phyloP scores from a whole-genome alignment of 2,888 invertebrate genomes.

The Hirudinaria manillensis region DNA sequence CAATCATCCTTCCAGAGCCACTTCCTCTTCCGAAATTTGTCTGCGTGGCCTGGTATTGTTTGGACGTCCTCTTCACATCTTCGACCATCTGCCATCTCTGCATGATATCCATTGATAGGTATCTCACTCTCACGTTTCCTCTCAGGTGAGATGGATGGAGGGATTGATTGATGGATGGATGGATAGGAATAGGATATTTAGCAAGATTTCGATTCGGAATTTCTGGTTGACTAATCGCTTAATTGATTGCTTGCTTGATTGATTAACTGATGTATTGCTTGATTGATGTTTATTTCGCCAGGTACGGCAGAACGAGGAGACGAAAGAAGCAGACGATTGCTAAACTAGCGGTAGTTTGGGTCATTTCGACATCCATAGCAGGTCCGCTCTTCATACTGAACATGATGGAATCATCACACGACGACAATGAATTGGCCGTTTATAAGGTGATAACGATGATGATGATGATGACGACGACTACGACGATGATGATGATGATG shows the following conservation, averaged over 20 bases:
- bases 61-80: conserved; percentile 44
- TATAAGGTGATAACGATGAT: conserved; percentile 4
- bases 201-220: no score
- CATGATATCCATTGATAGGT: conserved; percentile 44
- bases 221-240: no score
- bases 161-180: no score
- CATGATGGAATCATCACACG: conserved; percentile 37
- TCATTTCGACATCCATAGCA: conserved; percentile 42
- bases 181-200: no score
- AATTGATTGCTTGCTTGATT: neutral
- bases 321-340: conserved; percentile 39
- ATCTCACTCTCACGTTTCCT: conserved; percentile 42
- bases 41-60: conserved; percentile 43
- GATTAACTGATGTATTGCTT: neutral
- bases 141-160: conserved; percentile 36
- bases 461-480: neutral
- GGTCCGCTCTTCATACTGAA: conserved; percentile 42
- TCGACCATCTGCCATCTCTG: conserved; percentile 44
- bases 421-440: conserved; percentile 33
- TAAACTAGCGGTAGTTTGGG: conserved; percentile 42
- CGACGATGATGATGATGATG: neutral
- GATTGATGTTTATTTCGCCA: neutral
- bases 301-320: conserved; percentile 39
- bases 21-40: conserved; percentile 39
- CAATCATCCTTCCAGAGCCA: conserved; percentile 34